Conservation (phyloP, 2,797 vertebrate species). For the Microcaecilia unicolor region DNA sequence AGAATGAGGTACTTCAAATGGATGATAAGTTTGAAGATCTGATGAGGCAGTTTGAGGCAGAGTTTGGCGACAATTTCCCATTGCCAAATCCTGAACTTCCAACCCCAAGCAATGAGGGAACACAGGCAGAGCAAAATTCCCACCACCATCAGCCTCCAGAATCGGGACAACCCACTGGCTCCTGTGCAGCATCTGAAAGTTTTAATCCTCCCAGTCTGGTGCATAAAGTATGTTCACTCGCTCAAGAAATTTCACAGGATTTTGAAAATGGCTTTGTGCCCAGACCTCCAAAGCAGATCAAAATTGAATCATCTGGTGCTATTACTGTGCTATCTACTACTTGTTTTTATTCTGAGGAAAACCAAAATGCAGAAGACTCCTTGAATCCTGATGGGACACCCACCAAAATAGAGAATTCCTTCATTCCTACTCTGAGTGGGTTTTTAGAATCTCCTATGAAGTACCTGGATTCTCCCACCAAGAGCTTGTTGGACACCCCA, state of each 20-base stretch:
- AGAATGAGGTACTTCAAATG: constrained; percentile 55
- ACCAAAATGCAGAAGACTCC: constrained; percentile 22
- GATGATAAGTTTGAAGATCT: constrained; percentile 91
- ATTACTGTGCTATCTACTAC: constrained; percentile 90
- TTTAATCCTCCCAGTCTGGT: neutral
- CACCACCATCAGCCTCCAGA: neutral
- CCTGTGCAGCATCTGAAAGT: neutral
- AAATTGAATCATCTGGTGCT: constrained; percentile 83
- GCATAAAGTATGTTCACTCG: constrained; percentile 4
- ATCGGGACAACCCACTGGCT: neutral
- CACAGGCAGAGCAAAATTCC: constrained; percentile 27
- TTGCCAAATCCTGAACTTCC: constrained; percentile 37
- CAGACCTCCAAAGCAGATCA: constrained; percentile 82
- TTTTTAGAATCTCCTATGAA: constrained; percentile 91
- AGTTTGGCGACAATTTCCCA: constrained; percentile 73
- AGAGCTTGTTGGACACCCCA: constrained; percentile 84
- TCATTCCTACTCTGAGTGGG: constrained; percentile 80
- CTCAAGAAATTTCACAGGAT: constrained; percentile 35
- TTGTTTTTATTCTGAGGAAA: constrained; percentile 70
- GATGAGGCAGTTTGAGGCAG: constrained; percentile 90
- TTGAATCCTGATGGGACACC: constrained; percentile 73
- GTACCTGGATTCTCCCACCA: constrained; percentile 89
- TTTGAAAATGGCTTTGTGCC: constrained; percentile 56
- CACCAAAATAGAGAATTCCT: constrained; percentile 75
- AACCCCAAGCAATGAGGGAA: constrained; percentile 30